Percentiles rank a stretch among this genome's conserved stretches.
These are phyloP conservation scores for Ostrea edulis DNA, from an alignment of 1,140 invertebrate species.

Conservation along the genomic window DNA sequence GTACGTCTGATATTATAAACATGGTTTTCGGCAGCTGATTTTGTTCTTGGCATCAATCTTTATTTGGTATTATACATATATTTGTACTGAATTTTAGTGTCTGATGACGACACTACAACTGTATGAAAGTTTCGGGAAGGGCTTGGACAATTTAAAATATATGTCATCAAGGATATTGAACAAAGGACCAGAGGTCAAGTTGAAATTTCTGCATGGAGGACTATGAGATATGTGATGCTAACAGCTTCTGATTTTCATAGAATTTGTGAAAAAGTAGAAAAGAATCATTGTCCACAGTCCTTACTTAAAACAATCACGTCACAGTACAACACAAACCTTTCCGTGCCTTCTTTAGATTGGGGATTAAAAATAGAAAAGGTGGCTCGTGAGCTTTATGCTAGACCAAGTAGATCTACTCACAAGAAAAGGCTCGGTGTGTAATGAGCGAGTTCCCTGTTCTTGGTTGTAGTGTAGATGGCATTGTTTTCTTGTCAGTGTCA, in stretches of 20 bases:
- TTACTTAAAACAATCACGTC: constrained; percentile 21
- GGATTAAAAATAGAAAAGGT: constrained; percentile 42
- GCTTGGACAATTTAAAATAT: constrained; percentile 18
- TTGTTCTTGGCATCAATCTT: neutral
- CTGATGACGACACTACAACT: neutral
- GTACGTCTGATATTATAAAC: neutral
- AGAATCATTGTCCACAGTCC: neutral
- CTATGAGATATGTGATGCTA: constrained; percentile 21
- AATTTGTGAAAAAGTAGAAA: neutral
- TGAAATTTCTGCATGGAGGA: constrained; percentile 37
- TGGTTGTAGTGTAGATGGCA: constrained; percentile 43
- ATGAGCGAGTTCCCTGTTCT: constrained; percentile 41
- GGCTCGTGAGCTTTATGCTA: constrained; percentile 37
- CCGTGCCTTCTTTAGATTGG: constrained; percentile 30
- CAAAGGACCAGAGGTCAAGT: constrained; percentile 33
- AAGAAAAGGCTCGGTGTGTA: constrained; percentile 27
- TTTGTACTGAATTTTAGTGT: constrained; percentile 22
- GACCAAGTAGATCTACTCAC: neutral
- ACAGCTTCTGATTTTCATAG: constrained; percentile 48
- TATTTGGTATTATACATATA: neutral
- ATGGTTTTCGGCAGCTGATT: neutral
- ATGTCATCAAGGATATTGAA: constrained; percentile 30
- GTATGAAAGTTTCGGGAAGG: constrained; percentile 14
- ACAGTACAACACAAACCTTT: constrained; percentile 1
- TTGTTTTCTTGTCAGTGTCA: constrained; percentile 40